Percentiles rank a stretch among this genome's conserved stretches.
phyloP scores from a whole-genome alignment of 2,888 invertebrate species.

The Drosophila sordidula region DNA sequence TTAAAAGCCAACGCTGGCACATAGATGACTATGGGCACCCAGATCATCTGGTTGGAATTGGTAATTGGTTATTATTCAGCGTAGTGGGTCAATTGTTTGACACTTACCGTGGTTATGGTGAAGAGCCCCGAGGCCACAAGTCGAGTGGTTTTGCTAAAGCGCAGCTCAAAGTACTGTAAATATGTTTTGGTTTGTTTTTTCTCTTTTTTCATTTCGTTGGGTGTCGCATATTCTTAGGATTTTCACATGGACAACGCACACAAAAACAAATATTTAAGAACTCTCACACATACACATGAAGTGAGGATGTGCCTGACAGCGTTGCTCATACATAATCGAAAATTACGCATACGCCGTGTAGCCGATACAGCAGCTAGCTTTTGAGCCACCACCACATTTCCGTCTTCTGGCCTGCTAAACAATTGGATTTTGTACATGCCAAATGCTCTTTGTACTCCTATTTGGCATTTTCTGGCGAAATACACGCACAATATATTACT shows the following conservation, averaged over 20 bases:
- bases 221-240: neutral
- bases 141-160: conserved; percentile 90
- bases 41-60: conserved; percentile 68
- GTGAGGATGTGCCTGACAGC: conserved; percentile 28
- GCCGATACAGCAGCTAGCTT: conserved; percentile 7
- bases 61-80: conserved; percentile 8
- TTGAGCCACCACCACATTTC: conserved; percentile 12
- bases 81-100: conserved; percentile 4
- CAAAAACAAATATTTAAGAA: conserved; percentile 11
- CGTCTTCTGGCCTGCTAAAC: conserved; percentile 27
- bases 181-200: conserved; percentile 43
- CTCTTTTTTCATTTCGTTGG: conserved; percentile 22
- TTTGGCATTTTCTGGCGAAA: conserved; percentile 21
- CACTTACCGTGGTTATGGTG: conserved; percentile 89
- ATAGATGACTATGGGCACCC: conserved; percentile 87
- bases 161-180: conserved; percentile 89
- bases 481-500: conserved; percentile 32
- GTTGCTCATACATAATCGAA: conserved; percentile 59
- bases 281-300: conserved; percentile 4
- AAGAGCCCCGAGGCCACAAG: conserved; percentile 90
- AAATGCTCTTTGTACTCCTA: conserved; percentile 8
- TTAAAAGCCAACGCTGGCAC: conserved; percentile 92
- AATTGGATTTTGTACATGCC: conserved; percentile 24
- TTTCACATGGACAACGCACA: conserved; percentile 47
- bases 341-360: conserved; percentile 65